phyloP scores from a whole-genome alignment of 2,888 invertebrate genomes.

The Craniophora ligustri region DNA sequence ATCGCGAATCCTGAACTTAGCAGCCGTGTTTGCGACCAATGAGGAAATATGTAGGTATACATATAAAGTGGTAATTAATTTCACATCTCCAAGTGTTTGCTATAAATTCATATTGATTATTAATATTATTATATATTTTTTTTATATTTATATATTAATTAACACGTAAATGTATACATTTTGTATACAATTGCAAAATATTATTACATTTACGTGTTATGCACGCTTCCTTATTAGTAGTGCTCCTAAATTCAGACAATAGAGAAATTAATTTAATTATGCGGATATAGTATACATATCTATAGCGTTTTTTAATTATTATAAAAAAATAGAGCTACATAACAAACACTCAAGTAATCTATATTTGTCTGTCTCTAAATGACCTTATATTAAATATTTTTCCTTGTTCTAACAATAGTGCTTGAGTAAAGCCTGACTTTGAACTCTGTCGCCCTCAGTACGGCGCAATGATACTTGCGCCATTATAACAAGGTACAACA shows the following conservation, averaged over 20 bases:
- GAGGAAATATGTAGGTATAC: no score
- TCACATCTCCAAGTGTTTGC: no score
- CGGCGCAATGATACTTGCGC: conserved; percentile 2
- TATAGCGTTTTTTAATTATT: neutral
- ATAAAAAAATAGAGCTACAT: no score
- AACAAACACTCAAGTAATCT: neutral
- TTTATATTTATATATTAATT: no score
- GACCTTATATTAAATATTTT: neutral
- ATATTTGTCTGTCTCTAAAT: neutral
- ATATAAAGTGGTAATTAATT: no score
- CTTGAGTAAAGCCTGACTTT: conserved; percentile 25
- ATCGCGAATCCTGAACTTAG: no score
- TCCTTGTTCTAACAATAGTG: conserved; percentile 12
- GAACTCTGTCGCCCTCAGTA: conserved; percentile 19
- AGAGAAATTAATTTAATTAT: neutral
- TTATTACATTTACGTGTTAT: neutral
- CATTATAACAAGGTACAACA: conserved; percentile 5
- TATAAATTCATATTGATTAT: no score
- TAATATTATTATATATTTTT: no score
- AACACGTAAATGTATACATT: no score
- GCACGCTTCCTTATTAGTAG: neutral
- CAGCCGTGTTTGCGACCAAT: no score
- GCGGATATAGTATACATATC: neutral
- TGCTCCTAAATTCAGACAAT: neutral
- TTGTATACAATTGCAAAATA: neutral